phyloP scores from a whole-genome alignment of 2,888 invertebrate genomes.

The Nowickia ferox region DNA sequence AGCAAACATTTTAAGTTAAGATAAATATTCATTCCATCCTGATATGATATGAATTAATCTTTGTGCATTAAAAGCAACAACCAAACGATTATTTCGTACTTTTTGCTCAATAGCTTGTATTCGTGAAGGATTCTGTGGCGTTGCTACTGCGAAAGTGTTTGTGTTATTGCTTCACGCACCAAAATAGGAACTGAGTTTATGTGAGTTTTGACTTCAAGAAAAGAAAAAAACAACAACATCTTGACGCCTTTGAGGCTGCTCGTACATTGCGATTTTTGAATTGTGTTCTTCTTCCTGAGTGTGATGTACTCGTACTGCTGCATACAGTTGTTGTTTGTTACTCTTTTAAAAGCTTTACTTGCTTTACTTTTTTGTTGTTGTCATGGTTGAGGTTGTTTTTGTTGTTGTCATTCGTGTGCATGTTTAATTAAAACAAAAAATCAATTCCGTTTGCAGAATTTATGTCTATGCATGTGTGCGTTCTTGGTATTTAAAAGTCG shows the following conservation, averaged over 20 bases:
- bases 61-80: constrained; percentile 67
- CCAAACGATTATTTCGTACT: constrained; percentile 45
- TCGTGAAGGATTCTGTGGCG: constrained; percentile 16
- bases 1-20: constrained; percentile 50
- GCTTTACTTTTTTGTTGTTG: not conserved
- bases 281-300: not conserved
- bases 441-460: constrained; percentile 54
- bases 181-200: not conserved
- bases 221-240: not conserved
- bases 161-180: not conserved
- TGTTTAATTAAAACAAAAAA: constrained; percentile 60
- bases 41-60: constrained; percentile 71
- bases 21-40: constrained; percentile 72
- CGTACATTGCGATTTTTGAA: constrained; percentile 42
- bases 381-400: not conserved
- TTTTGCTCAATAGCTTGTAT: constrained; percentile 39
- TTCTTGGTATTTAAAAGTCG: constrained; percentile 25
- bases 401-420: constrained; percentile 47
- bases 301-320: not conserved
- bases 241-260: constrained; percentile 43
- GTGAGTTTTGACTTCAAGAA: constrained; percentile 3
- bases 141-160: not conserved
- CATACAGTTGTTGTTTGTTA: constrained; percentile 4
- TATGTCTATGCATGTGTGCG: constrained; percentile 4
- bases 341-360: not conserved